Base-by-base conservation (phyloP, 2,888 invertebrate species). In the Bugula neritina region DNA sequence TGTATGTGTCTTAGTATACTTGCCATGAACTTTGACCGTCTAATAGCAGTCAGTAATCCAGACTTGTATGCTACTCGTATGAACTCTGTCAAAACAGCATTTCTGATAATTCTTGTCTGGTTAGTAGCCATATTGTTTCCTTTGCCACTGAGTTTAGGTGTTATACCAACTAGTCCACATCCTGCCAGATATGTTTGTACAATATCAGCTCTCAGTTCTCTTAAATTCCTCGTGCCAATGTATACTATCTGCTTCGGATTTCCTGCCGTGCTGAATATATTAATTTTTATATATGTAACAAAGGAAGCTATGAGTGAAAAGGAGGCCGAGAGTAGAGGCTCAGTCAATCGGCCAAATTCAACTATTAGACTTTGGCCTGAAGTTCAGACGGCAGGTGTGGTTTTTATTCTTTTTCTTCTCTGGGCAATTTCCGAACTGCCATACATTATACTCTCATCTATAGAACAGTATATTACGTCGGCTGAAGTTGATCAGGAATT, bases 341-440 rank as follows among this genome's bases (percentile, higher is more conserved):
- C 75, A 29, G 73, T 77, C 21, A 77, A 78, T 25, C 77, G 77
- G 55, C 75, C 75, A 35, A 73, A 75, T 17, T 73, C 76, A 17
- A 77, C 76, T 58, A 74, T 17, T 17, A 76, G 0, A 73, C 73
- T 78, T n/a, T 74, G 76, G 73, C 75, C 73, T 25, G 78, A 79
- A 58, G 74, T 79, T 35, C 73, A 74, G 21, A 72, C 76, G 27
- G 77, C 78, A 2, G 78, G 77, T 69, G 77, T 76, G 70, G 75
- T 78, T 13, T 78, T 75, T 1, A 73, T 78, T 31, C 71, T 81
- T 5, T 77, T 77, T 71, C 54, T 76, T 0, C 57, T 77, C 1
- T 82, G 82, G 82, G 54, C 77, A 0, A n/a, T 80, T 5, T 74
- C 80, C 23, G 75, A 79, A 35, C 77, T 77, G 23, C 81, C 82